phyloP scores from a whole-genome alignment of 2,888 invertebrate genomes.

The Pristionchus exspectatus region DNA sequence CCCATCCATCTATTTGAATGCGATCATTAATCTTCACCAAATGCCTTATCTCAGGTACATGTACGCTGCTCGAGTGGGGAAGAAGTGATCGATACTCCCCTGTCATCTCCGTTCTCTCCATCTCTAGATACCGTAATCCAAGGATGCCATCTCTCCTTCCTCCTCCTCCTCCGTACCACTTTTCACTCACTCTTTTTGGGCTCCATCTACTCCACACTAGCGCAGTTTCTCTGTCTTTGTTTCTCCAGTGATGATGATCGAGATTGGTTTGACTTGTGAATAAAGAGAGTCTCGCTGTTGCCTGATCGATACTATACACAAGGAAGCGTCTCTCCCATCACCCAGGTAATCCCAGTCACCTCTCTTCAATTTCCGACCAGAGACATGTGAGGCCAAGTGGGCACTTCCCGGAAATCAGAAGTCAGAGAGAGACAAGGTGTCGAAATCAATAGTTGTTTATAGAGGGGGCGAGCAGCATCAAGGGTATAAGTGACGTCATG shows the following conservation, averaged over 20 bases:
- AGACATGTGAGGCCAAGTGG: constrained; percentile 26
- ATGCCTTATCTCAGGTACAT: constrained; percentile 24
- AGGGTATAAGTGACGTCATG: constrained; percentile 1
- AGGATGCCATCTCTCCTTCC: background rate
- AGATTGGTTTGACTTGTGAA: constrained; percentile 49
- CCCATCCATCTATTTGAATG: background rate
- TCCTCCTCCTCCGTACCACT: background rate
- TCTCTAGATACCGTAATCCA: constrained; percentile 37
- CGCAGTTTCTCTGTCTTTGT: background rate
- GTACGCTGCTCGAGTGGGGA: constrained; percentile 53
- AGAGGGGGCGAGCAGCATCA: background rate
- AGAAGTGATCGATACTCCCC: background rate
- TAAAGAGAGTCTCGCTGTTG: constrained; percentile 41
- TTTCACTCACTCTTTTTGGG: background rate
- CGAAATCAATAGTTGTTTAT: background rate
- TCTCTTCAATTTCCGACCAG: constrained; percentile 15
- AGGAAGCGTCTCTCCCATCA: background rate
- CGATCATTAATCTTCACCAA: background rate
- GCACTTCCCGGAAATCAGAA: constrained; percentile 14
- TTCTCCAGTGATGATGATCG: background rate
- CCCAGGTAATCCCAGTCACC: background rate
- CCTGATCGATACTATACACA: background rate
- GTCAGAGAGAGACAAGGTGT: background rate
- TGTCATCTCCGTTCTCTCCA: background rate
- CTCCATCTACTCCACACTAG: background rate